phyloP scores from a whole-genome alignment of 2,113 vertebrate genomes.

The Eonycteris spelaea region DNA sequence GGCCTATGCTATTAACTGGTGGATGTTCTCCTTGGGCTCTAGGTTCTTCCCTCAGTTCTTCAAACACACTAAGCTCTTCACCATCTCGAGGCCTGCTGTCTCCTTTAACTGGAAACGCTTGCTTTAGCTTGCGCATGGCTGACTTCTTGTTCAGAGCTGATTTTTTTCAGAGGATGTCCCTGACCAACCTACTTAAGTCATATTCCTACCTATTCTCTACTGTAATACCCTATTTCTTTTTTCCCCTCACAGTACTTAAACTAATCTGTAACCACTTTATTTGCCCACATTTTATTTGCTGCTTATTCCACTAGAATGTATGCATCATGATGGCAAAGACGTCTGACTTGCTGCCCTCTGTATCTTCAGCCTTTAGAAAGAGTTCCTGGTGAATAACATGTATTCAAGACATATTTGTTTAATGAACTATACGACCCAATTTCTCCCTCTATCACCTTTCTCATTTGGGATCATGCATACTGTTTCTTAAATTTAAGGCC shows the following conservation, averaged over 20 bases:
- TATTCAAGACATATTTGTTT: background rate
- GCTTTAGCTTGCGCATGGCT: background rate
- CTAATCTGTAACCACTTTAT: background rate
- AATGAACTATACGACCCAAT: background rate
- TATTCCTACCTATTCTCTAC: background rate
- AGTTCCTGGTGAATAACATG: background rate
- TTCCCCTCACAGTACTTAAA: background rate
- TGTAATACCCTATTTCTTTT: background rate
- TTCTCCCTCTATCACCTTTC: background rate
- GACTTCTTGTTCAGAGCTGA: background rate
- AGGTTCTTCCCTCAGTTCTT: background rate
- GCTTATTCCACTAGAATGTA: background rate
- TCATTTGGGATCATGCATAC: background rate
- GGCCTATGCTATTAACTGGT: background rate
- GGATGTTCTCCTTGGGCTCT: background rate
- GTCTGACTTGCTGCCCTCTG: background rate
- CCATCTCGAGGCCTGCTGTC: background rate
- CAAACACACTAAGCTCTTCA: background rate
- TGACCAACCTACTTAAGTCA: background rate
- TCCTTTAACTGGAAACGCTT: background rate
- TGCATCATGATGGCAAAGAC: background rate
- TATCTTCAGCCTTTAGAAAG: background rate
- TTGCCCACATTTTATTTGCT: background rate
- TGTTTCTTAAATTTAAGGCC: background rate
- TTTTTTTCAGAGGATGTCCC: background rate